phyloP scores from a whole-genome alignment of 2,888 invertebrate species.

The Watsonalla cultraria region DNA sequence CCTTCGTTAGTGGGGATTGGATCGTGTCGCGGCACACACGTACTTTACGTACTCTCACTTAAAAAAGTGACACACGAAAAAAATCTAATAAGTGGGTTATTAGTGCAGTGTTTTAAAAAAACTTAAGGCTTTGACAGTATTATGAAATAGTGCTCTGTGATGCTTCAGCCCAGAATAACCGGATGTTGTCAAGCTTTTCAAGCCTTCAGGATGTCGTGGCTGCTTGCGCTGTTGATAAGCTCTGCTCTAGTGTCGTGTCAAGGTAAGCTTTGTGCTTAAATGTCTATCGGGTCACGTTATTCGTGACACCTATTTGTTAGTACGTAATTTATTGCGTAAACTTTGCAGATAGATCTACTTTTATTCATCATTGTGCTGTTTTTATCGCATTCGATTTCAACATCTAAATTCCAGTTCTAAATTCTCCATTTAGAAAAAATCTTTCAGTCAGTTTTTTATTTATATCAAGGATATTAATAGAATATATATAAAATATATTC shows the following conservation, averaged over 20 bases:
- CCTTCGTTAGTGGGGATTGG: background rate
- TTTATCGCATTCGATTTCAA: background rate
- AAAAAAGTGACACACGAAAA: background rate
- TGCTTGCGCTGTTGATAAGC: background rate
- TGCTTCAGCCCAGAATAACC: slow-evolving; percentile 68
- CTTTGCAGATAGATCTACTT: background rate
- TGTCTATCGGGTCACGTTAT: background rate
- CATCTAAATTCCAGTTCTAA: background rate
- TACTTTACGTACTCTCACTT: background rate
- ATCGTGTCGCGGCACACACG: background rate
- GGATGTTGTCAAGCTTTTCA: slow-evolving; percentile 45
- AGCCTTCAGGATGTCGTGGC: slow-evolving; percentile 1
- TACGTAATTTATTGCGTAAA: background rate
- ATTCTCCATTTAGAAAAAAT: too few relatives aligned
- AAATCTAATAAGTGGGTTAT: background rate
- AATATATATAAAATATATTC: too few relatives aligned
- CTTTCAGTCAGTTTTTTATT: too few relatives aligned
- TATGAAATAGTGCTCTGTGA: slow-evolving; percentile 12
- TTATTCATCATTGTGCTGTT: background rate
- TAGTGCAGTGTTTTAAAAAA: background rate
- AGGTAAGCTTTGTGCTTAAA: background rate
- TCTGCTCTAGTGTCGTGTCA: background rate
- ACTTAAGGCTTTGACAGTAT: background rate
- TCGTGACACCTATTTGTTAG: background rate
- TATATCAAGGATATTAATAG: too few relatives aligned